Evolutionary conservation across 2,888 invertebrate genomes (phyloP).

Genomic region (Ennomos fuscantarius): DNA sequence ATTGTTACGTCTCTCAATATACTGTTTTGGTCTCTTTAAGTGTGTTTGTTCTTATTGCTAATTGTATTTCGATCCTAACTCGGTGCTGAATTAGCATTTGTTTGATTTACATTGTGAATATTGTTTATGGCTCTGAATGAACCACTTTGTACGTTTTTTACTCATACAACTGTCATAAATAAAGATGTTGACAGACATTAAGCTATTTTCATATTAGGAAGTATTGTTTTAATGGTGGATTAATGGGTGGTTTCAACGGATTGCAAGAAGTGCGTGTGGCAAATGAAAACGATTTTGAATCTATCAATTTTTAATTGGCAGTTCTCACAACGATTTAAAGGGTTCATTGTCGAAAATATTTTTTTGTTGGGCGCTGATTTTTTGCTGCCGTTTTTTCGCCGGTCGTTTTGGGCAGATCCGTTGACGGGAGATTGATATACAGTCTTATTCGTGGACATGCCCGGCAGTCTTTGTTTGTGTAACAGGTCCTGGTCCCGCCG

Average conservation of each 20-base stretch:
- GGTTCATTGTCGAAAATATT: constrained; percentile 76
- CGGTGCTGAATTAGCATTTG: constrained; percentile 38
- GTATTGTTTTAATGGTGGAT: neutral
- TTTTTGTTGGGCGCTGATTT: constrained; percentile 65
- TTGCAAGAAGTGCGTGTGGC: constrained; percentile 21
- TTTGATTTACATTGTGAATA: constrained; percentile 38
- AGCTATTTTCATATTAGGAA: no score
- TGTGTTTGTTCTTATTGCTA: constrained; percentile 41
- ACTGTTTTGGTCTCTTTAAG: constrained; percentile 48
- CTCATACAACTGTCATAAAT: constrained; percentile 19
- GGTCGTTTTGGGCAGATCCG: constrained; percentile 79
- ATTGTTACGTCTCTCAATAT: constrained; percentile 41
- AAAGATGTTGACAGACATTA: neutral
- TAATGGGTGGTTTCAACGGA: neutral
- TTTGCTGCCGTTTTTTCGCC: constrained; percentile 76
- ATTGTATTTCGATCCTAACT: constrained; percentile 42
- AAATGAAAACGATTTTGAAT: constrained; percentile 47
- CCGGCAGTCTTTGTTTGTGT: constrained; percentile 81
- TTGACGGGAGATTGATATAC: constrained; percentile 84
- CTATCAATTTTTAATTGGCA: constrained; percentile 85
- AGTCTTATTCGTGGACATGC: constrained; percentile 79
- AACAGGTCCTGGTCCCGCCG: constrained; percentile 66
- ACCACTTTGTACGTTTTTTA: constrained; percentile 10
- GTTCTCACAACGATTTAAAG: constrained; percentile 81
- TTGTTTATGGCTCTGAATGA: constrained; percentile 34